Base-by-base conservation (phyloP, 2,797 vertebrate species). In the Spinibarbus caldwelli region DNA sequence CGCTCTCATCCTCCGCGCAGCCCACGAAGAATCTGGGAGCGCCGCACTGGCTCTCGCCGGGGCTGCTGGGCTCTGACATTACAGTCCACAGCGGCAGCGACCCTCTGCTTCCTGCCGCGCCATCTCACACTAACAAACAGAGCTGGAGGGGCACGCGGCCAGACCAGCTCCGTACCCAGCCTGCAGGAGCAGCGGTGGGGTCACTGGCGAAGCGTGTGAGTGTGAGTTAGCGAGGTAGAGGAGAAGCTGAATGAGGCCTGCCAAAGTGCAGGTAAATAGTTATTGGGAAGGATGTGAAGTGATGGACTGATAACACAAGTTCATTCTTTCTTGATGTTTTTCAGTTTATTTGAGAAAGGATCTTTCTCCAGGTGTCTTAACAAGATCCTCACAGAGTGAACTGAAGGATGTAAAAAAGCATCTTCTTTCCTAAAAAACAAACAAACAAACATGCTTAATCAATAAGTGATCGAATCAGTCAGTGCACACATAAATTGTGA, bases 21-120 rank as follows among this genome's bases (percentile, higher is more conserved):
- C 98, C 98, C 41, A 99, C 96, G 92, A 98, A 98, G 96, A 99
- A 99, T 95, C 95, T 97, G 95, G 98, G 97, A 92, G 96, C 92
- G 91, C 95, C 94, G 92, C 90, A 94, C 90, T 95, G 94, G 93
- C 96, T 97, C 96, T 97, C 97, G 93, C 91, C 95, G 94, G 96
- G 95, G 94, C 95, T 96, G 95, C 94, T 95, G 96, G 96, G 92
- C 92, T 96, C 96, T 97, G 97, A 98, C 98, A 99, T 99, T 94
- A 97, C 97, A 97, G 94, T 95, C 92, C 90, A 75, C 93, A 93
- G 86, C 94, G 88, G 95, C 95, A 78, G 57, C 77, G 15, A 96
- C 94, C 96, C 95, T 97, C 96, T 93, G 94, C 85, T 86, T 93
- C 91, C 94, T 94, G 89, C 95, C 93, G 85, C 92, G 88, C 95